Conservation (phyloP, 2,797 vertebrate species). For the Scyliorhinus canicula region DNA sequence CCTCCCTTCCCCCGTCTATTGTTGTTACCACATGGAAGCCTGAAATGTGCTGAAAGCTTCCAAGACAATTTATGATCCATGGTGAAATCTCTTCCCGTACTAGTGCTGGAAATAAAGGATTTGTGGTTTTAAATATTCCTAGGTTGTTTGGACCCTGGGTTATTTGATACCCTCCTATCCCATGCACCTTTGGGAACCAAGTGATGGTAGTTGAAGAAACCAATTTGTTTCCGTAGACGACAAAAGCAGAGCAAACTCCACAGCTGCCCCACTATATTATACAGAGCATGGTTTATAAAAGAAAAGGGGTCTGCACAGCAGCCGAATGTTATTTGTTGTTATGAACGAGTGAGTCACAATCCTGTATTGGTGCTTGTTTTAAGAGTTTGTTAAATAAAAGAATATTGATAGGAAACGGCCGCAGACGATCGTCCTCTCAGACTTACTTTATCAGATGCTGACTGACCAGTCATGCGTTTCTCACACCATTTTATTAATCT, state of each 20-base stretch:
- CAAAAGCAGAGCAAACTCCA: not conserved
- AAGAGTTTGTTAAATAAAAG: not conserved
- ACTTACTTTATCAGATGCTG: not conserved
- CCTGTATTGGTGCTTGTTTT: not conserved
- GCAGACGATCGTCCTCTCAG: not conserved
- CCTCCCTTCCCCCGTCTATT: constrained; percentile 52
- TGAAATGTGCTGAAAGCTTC: constrained; percentile 66
- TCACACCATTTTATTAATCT: not conserved
- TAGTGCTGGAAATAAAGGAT: constrained; percentile 52
- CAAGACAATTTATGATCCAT: constrained; percentile 65
- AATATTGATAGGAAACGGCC: not conserved
- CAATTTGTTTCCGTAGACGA: not conserved
- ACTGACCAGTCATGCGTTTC: not conserved
- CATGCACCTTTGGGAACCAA: not conserved
- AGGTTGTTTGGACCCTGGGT: not conserved
- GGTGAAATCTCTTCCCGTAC: constrained; percentile 58
- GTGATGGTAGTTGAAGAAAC: not conserved
- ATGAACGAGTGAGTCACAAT: not conserved
- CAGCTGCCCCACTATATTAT: not conserved
- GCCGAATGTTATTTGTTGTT: not conserved
- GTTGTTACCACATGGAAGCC: constrained; percentile 59
- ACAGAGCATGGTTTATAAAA: not conserved
- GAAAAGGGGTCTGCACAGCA: not conserved
- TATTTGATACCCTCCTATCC: not conserved
- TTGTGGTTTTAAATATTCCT: constrained; percentile 50